Base-by-base conservation (phyloP, 2,113 vertebrate species). In the Alouatta palliata region DNA sequence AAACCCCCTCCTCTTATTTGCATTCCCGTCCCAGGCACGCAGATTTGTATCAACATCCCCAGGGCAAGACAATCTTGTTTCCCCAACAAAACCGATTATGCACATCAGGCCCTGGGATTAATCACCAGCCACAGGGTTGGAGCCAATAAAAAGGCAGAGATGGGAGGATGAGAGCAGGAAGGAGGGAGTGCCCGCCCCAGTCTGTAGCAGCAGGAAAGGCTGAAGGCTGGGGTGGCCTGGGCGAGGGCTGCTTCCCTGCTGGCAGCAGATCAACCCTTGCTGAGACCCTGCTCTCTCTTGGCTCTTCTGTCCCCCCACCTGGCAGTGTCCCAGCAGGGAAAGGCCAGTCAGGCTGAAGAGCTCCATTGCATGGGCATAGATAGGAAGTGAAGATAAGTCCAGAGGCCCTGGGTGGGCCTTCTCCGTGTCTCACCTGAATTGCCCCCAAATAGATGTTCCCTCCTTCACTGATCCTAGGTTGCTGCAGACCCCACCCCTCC, bases 41-140 rank as follows among this genome's bases (percentile, higher is more conserved):
- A 96, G 97, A 94, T 97, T 49, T 64, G 80, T 92, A 95, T 95
- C 97, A 84, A 58, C 35, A 43, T 96, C 96, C 94, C 96, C 92
- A 71, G 94, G 97, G 96, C 90, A 86, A 90, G 97, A 95, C 92
- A 96, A 97, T 96, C 98, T 94, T 96, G 92, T 97, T 96, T 97
- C 87, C 77, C 90, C 97, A 95, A 92, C 96, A 97, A 97, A 96
- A 96, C 84, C 71, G 30, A 97, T 98, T 97, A 97, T 82, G 91
- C 81, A 82, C 94, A 92, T 92, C 96, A 85, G 96, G 96, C 87
- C 58, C 2, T 12, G 87, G 97, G 96, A 98, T 97, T 97, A 96
- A 94, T 89, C 96, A 92, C 90, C 52, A 95, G 93, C 47, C 92
- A 45, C 76, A 37, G 93, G 92, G 37, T 25, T 47, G 13, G 81